Evolutionary conservation across 2,113 vertebrate species (phyloP), one percentile per base, ranked within the genome.

Genomic region (Pipa parva): DNA sequence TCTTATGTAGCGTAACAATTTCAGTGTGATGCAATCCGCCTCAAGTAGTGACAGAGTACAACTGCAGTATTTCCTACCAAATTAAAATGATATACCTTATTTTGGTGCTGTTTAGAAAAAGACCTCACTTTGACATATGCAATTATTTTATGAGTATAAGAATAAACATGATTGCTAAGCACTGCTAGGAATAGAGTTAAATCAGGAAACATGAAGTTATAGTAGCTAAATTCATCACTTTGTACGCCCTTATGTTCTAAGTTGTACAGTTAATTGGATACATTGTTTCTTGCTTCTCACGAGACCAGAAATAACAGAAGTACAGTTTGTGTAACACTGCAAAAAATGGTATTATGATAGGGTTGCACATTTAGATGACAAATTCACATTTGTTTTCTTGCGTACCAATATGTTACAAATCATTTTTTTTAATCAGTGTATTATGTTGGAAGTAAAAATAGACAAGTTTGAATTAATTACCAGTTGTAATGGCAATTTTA

Each of bases 191-290:
- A 87, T 79, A 78, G 79, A 80, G 84, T 88, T 89, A 87, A 90
- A 89, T 88, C 84, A 86, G 86, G 83, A 87, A 86, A 87, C 82
- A 84, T 69, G 74, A 75, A 81, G 79, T 81, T 83, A 79, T 86
- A 86, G 75, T 77, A 77, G 81, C 75, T 81, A 89, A 91, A 90
- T 90, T 87, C 85, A 70, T 77, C 72, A 71, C 82, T 90, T 83
- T 80, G 84, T 83, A 84, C 81, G 84, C 78, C 80, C 83, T 83
- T 81, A 80, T 87, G 88, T 88, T 88, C 78, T 76, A 78, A 37
- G 61, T 77, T 83, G 87, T 88, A 87, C 77, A 59, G 74, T 87
- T 89, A 90, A 90, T 92, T 91, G 88, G 84, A 86, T 82, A 88
- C 85, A 85, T 74, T 71, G 50, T 13, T 82, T 82, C 80, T 80